A percentile compares a stretch with the other conserved stretches of the same genome.
phyloP scores from a whole-genome alignment of 2,113 vertebrate genomes.

The Antechinus stuartii region DNA sequence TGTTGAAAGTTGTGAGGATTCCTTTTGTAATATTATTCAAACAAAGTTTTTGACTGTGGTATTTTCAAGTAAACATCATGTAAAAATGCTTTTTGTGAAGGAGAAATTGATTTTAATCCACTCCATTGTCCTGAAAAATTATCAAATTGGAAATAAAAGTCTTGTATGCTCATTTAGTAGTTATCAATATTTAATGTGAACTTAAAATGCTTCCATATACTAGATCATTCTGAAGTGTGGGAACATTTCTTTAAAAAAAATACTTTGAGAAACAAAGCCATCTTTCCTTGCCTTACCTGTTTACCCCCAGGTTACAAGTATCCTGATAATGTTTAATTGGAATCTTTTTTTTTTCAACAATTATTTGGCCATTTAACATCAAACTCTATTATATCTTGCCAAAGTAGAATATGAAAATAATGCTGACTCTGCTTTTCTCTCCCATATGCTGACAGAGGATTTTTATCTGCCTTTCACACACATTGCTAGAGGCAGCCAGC shows the following conservation, averaged over 20 bases:
- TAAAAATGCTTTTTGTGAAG: slow-evolving; percentile 34
- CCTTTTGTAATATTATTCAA: slow-evolving; percentile 28
- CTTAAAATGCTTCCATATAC: slow-evolving; percentile 38
- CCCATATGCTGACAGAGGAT: slow-evolving; percentile 34
- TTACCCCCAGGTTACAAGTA: slow-evolving; percentile 11
- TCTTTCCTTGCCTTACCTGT: slow-evolving; percentile 43
- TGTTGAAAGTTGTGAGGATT: not conserved
- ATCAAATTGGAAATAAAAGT: slow-evolving; percentile 51
- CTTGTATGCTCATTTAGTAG: not conserved
- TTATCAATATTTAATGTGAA: slow-evolving; percentile 44
- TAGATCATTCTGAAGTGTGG: slow-evolving; percentile 7
- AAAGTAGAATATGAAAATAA: slow-evolving; percentile 12
- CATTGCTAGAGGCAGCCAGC: slow-evolving; percentile 17
- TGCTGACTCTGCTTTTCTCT: slow-evolving; percentile 36
- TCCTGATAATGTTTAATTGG: slow-evolving; percentile 28
- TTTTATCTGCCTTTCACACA: slow-evolving; percentile 35
- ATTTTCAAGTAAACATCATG: slow-evolving; percentile 29
- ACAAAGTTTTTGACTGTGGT: slow-evolving; percentile 25
- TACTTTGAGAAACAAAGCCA: slow-evolving; percentile 44
- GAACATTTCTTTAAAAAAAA: slow-evolving; percentile 9
- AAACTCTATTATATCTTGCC: not conserved
- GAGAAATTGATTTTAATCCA: slow-evolving; percentile 46
- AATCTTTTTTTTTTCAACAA: slow-evolving; percentile 13
- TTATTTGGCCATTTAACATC: slow-evolving; percentile 4
- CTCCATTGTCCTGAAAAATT: slow-evolving; percentile 35